A percentile compares a stretch with the other conserved stretches of the same genome.
Conservation (phyloP, 2,888 invertebrate genomes). For the Pinctada fucata region DNA sequence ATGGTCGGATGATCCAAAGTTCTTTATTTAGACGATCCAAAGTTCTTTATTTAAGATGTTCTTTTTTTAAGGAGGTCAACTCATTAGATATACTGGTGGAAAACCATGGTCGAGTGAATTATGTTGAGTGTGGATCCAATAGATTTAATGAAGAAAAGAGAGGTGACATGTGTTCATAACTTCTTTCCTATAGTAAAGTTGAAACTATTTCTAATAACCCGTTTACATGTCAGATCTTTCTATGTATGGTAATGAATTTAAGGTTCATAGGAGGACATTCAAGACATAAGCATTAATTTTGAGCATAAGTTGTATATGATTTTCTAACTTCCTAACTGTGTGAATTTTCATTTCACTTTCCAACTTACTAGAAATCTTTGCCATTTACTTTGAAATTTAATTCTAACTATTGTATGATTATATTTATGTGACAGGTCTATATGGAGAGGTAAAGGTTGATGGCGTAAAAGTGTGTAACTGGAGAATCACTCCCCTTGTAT, state of each 20-base stretch:
- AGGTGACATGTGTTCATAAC: conserved; percentile 65
- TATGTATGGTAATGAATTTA: neutral
- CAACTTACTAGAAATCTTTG: too few relatives aligned
- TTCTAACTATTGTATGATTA: neutral
- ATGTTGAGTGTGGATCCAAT: conserved; percentile 58
- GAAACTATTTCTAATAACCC: neutral
- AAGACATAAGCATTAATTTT: too few relatives aligned
- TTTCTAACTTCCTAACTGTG: too few relatives aligned
- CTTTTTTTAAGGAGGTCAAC: conserved; percentile 44
- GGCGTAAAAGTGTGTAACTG: conserved; percentile 76
- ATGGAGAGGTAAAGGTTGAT: conserved; percentile 78
- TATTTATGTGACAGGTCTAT: conserved; percentile 58
- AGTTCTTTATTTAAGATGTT: too few relatives aligned
- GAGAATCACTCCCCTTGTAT: conserved; percentile 80
- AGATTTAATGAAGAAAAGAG: conserved; percentile 77
- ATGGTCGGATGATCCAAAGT: too few relatives aligned
- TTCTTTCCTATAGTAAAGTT: neutral
- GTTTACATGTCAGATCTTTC: neutral
- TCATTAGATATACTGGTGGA: conserved; percentile 78
- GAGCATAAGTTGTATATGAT: too few relatives aligned
- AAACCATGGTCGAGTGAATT: conserved; percentile 79
- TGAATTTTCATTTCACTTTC: too few relatives aligned
- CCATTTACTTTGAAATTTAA: too few relatives aligned
- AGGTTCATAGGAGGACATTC: neutral
- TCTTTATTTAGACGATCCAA: too few relatives aligned